A percentile compares a stretch with the other conserved stretches of the same genome.
Conservation (phyloP, 2,888 invertebrate genomes). For the Tholera decimalis region DNA sequence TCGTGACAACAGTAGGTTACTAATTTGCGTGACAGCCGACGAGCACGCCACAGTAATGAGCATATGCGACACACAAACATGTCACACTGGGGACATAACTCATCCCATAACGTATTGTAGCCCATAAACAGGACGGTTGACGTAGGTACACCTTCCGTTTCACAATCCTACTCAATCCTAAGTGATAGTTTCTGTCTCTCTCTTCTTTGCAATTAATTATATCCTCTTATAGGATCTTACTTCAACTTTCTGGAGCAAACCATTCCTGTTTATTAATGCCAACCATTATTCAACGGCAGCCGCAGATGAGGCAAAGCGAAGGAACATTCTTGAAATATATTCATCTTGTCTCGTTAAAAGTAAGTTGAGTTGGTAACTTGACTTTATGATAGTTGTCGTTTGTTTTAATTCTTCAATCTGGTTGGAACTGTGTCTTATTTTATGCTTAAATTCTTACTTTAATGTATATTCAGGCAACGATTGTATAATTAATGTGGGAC, state of each 20-base stretch:
- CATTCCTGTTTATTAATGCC: slow-evolving; percentile 88
- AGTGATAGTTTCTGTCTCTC: slow-evolving; percentile 81
- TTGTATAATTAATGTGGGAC: neutral
- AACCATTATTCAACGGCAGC: slow-evolving; percentile 85
- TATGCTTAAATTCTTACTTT: slow-evolving; percentile 3
- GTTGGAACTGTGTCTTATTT: slow-evolving; percentile 41
- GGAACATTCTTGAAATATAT: slow-evolving; percentile 83
- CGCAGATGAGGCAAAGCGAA: slow-evolving; percentile 85
- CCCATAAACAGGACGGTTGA: slow-evolving; percentile 48
- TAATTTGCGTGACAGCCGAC: slow-evolving; percentile 44
- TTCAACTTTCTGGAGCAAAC: slow-evolving; percentile 78
- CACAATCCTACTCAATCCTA: slow-evolving; percentile 74
- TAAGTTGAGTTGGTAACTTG: slow-evolving; percentile 80
- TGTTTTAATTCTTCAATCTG: slow-evolving; percentile 66
- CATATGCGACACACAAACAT: slow-evolving; percentile 50
- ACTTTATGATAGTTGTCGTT: slow-evolving; percentile 79
- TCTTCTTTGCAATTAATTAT: slow-evolving; percentile 84
- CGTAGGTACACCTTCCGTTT: slow-evolving; percentile 59
- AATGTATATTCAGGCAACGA: neutral
- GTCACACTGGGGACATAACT: slow-evolving; percentile 48
- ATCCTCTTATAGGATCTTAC: slow-evolving; percentile 81
- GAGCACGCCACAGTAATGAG: slow-evolving; percentile 50
- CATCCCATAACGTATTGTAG: slow-evolving; percentile 47
- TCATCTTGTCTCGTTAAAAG: slow-evolving; percentile 83
- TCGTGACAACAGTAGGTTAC: slow-evolving; percentile 5